Conservation (phyloP, 2,113 vertebrate genomes). For the Epinephelus moara region DNA sequence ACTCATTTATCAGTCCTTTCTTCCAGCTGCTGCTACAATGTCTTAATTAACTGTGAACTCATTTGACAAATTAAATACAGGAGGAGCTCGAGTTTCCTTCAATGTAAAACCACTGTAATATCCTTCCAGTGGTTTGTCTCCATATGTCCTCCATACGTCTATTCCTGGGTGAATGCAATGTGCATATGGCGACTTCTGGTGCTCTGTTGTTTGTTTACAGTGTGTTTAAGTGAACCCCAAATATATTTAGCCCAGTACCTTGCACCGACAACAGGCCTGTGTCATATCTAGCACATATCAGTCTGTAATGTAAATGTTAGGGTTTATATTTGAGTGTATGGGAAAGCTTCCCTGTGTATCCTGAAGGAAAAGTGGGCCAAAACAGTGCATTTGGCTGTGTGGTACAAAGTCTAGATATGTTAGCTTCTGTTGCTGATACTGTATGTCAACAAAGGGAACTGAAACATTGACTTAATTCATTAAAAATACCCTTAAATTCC, state of each 20-base stretch:
- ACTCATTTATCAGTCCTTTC: not conserved
- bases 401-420: conserved; percentile 16
- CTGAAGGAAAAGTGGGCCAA: not conserved
- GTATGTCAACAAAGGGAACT: not conserved
- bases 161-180: too few relatives aligned
- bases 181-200: not conserved
- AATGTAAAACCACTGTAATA: conserved; percentile 4
- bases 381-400: not conserved
- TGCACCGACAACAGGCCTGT: not conserved
- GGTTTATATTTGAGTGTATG: not conserved
- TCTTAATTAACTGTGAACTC: not conserved
- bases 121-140: not conserved
- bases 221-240: not conserved
- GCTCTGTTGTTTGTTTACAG: not conserved
- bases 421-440: not conserved
- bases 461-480: conserved; percentile 19
- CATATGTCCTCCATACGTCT: not conserved
- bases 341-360: not conserved
- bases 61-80: conserved; percentile 1
- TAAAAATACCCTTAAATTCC: conserved; percentile 13
- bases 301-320: not conserved
- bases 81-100: not conserved
- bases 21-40: conserved; percentile 18
- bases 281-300: not conserved
- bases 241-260: not conserved